Conservation (phyloP, 2,113 vertebrate species). For the Notarius quadriscutis region DNA sequence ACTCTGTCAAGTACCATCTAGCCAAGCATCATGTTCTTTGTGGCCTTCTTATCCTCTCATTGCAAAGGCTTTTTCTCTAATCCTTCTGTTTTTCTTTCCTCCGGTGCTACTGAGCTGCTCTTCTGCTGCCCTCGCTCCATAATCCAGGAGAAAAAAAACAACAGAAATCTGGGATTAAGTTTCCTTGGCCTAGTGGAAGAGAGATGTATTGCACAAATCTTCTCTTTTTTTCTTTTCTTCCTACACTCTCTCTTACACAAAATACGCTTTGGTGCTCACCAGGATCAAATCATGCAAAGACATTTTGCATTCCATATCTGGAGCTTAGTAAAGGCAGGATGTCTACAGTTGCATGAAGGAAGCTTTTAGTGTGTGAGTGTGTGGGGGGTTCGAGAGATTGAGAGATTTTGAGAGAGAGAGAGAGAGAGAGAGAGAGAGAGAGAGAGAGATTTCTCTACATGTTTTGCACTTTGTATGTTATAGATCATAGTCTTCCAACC, state of each 20-base stretch:
- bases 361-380: conserved; percentile 40
- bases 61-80: conserved; percentile 45
- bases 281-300: conserved; percentile 47
- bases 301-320: conserved; percentile 47
- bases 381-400: neutral
- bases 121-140: conserved; percentile 51
- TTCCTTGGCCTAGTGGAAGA: conserved; percentile 61
- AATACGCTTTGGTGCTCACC: conserved; percentile 51
- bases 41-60: conserved; percentile 52
- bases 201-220: conserved; percentile 48
- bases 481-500: conserved; percentile 26
- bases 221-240: conserved; percentile 50
- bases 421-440: neutral
- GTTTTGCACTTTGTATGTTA: conserved; percentile 11
- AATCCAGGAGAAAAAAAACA: conserved; percentile 69
- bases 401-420: neutral
- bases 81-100: conserved; percentile 50
- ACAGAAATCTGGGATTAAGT: conserved; percentile 72
- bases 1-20: conserved; percentile 31
- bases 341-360: conserved; percentile 9
- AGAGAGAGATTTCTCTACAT: neutral
- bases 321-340: conserved; percentile 25
- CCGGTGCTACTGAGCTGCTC: conserved; percentile 39
- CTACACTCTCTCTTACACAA: conserved; percentile 37
- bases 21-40: conserved; percentile 33